Base-by-base conservation (phyloP, 2,797 vertebrate species). In the Alca torda region DNA sequence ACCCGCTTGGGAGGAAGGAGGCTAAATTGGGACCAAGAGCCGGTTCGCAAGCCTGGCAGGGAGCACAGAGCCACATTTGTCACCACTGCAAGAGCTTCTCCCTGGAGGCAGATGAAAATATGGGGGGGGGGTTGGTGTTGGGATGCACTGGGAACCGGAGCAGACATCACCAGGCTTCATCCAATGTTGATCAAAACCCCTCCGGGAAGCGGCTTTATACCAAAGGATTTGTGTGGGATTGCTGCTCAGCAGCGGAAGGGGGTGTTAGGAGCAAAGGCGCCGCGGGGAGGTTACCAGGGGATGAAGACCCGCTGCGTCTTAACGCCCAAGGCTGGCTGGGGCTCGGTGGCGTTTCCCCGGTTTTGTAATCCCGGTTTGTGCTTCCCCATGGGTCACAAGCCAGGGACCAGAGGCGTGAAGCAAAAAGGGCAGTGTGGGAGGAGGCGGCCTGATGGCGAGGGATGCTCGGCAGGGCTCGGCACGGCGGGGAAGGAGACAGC, bases 121-220 rank as follows among this genome's bases (percentile, higher is more conserved):
- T 0, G 0, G 16, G 8, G 10, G 0, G 2, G 10, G 9, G 10
- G 39, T 13, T 10, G 21, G 68, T 60, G 57, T 60, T 89, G 84
- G 88, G 68, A n/a, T 60, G 39, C 24, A 0, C 78, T 6, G n/a
- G 73, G 48, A 91, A 50, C 2, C 1, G 4, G 76, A 75, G 73
- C 37, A 37, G 45, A 20, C 79, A 37, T 8, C 73, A 37, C 46
- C 82, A 43, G 63, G 8, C 67, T 89, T 35, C 23, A 2, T 8
- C 56, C 69, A 31, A 0, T 1, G 57, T 24, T 51, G 65, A 63
- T 15, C 57, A 75, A 88, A 92, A 30, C 23, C 81, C 56, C 48
- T 51, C 56, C 1, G 13, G 64, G 78, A 95, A 89, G 89, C 4
- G 0, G 65, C 59, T 90, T 84, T 89, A 51, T 10, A 16, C 43